Base-by-base conservation (phyloP, 2,113 vertebrate genomes). In the Syngnathoides biaculeatus region DNA sequence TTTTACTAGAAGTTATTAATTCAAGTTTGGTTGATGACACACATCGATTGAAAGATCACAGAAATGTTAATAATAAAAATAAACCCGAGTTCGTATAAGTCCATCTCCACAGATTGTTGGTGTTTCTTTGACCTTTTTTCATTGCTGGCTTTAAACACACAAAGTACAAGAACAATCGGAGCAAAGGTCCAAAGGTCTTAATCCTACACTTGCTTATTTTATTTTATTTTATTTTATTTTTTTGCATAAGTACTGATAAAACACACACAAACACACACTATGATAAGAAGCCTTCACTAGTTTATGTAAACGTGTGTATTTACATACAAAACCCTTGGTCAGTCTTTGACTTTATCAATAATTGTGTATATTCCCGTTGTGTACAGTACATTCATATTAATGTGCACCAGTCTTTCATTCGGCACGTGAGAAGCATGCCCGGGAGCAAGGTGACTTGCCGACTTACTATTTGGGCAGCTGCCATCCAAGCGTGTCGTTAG, bases 401-500 rank as follows among this genome's bases (percentile, higher is more conserved):
- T 80, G 73, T 4, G 9, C 17, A 14, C 22, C 20, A 11, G 13
- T 42, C 50, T 73, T 75, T 63, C 48, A 70, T 66, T 80, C 45
- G 47, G 27, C 65, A 48, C 48, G 48, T 35, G 3, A 38, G 60
- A 38, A 17, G 14, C 26, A 52, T 53, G 69, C 26, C 38, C 24
- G 19, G 67, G 45, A 43, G 48, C 45, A 64, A 65, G 71, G 76
- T 79, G 69, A 69, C 80, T 69, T 77, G 81, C 79, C 53, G 26
- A 56, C 14, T 47, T 81, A 70, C 78, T 79, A 72, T 86, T 71
- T 66, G 60, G 69, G 68, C 75, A 62, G 55, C 50, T 63, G 74
- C 68, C 53, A 59, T 72, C 55, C 22, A 17, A 27, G 7, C 39
- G 42, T 80, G 72, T 84, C 77, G 74, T 77, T 75, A 73, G 7